Evolutionary conservation across 2,888 invertebrate genomes (phyloP), one percentile per base, ranked within the genome.

Genomic region (Sminthurides aquaticus): DNA sequence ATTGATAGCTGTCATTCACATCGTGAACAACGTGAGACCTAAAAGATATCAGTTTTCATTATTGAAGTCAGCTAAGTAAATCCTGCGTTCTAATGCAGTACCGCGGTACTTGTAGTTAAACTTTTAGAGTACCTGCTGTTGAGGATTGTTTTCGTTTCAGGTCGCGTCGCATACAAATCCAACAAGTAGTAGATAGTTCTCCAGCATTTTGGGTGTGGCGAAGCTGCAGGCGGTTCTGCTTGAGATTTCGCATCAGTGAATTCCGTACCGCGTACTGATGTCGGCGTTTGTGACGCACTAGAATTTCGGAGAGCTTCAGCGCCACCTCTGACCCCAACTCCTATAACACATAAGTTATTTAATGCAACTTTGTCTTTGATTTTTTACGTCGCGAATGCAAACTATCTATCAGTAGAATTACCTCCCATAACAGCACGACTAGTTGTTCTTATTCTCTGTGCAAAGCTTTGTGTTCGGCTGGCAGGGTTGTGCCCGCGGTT

Each of bases 91-190:
- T n/a, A n/a, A n/a, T n/a, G n/a, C n/a, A n/a, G n/a, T n/a, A n/a
- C n/a, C n/a, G 15, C 43, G 15, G 43, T 43, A 43, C 15, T 43
- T 43, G 8, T 11, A 43, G 43, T 11, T 20, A 20, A 49, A 49
- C 49, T 20, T 49, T n/a, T 2, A 22, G 11, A 27, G 29, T 70
- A 83, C 83, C 87, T 82, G 78, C 67, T 71, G 49, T 90, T 89
- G 29, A 87, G 86, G 55, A 95, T 89, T 0, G 93, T 95, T 79
- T 95, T 95, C 0, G 93, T 91, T 77, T 95, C 95, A 0, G 96
- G 94, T 86, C 92, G 90, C 58, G 90, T 91, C 3, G 94, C 93
- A 78, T 97, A 97, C 60, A 96, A 80, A 76, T 96, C 93, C 63
- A 97, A 81, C 68, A 97, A 83, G 78, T 92, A 88, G 78, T 93